Evolutionary conservation across 2,113 vertebrate species (phyloP).

Genomic region (Diadophis punctatus): DNA sequence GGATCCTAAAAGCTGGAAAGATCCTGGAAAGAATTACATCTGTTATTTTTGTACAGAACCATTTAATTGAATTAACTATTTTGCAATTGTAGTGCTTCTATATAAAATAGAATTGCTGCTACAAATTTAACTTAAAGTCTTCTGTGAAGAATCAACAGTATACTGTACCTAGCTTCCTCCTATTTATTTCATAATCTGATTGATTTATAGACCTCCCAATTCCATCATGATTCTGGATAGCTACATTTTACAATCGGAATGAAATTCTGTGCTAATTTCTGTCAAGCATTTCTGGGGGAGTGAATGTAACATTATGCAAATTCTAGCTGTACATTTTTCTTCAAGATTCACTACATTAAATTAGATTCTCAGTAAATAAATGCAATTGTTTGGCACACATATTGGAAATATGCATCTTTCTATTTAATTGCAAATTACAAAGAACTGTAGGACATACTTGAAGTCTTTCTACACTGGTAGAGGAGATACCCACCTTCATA

Average conservation of each 20-base stretch:
- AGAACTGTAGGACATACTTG: background rate
- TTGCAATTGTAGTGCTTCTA: background rate
- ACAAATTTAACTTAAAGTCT: background rate
- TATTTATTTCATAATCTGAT: background rate
- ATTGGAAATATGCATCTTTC: background rate
- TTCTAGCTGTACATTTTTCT: background rate
- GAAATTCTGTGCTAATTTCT: background rate
- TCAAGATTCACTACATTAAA: background rate
- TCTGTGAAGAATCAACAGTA: background rate
- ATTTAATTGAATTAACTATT: background rate
- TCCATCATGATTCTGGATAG: background rate
- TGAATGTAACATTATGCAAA: background rate
- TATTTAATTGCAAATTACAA: background rate
- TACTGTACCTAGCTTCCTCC: background rate
- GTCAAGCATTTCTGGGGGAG: background rate
- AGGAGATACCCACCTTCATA: background rate
- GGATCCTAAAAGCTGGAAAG: background rate
- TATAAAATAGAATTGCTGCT: background rate
- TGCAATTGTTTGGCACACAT: background rate
- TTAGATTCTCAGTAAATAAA: background rate
- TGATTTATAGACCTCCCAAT: background rate
- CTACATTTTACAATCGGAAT: background rate
- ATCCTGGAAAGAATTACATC: background rate
- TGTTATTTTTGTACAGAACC: background rate
- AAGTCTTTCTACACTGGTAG: background rate